A percentile compares a stretch with the other conserved stretches of the same genome.
phyloP scores from a whole-genome alignment of 1,140 invertebrate species.

The Phortica variegata region DNA sequence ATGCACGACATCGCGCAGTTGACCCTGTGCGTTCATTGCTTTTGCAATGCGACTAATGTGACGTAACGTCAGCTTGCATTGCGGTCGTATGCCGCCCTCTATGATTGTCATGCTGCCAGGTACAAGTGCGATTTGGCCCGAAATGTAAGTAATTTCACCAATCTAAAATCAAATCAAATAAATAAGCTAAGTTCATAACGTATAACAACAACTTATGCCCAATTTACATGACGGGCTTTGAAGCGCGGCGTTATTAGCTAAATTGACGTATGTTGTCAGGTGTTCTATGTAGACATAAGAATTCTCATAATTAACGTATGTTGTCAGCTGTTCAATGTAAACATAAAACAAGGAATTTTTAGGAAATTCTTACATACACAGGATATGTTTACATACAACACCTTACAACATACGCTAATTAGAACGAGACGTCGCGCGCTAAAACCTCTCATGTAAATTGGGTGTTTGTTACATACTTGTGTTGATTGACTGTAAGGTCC shows the following conservation, averaged over 20 bases:
- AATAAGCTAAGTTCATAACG: neutral
- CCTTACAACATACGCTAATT: no score
- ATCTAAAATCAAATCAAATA: no score
- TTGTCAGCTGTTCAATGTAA: no score
- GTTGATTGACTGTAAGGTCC: slow-evolving; percentile 93
- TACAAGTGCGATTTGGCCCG: slow-evolving; percentile 88
- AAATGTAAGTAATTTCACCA: slow-evolving; percentile 79
- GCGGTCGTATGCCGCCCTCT: slow-evolving; percentile 70
- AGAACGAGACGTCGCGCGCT: no score
- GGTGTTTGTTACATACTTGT: no score
- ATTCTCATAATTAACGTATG: no score
- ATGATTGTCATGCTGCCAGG: slow-evolving; percentile 78
- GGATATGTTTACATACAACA: neutral
- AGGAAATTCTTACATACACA: no score
- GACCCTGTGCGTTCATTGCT: slow-evolving; percentile 73
- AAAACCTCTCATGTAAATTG: no score
- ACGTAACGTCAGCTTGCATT: slow-evolving; percentile 78
- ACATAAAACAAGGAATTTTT: no score
- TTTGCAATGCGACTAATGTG: slow-evolving; percentile 79
- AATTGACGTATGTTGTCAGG: no score
- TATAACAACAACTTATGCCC: neutral
- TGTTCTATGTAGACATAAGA: no score
- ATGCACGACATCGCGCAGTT: slow-evolving; percentile 78
- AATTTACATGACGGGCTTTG: neutral
- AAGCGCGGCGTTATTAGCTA: slow-evolving; percentile 2